These are phyloP conservation scores for Anoplolepis gracilipes DNA, from an alignment of 1,140 invertebrate genomes.

Conservation along the genomic window DNA sequence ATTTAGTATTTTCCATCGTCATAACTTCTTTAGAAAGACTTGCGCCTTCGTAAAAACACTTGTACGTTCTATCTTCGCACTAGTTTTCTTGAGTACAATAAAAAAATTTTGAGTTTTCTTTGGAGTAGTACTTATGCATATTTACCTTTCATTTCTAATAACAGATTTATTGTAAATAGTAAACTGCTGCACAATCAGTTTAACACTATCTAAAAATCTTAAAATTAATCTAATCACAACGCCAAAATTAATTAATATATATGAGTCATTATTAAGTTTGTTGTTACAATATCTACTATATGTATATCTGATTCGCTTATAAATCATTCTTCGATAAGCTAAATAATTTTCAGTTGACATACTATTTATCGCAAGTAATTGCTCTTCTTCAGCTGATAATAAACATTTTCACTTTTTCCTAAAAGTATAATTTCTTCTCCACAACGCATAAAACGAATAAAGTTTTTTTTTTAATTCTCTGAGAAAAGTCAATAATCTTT, in stretches of 20 bases:
- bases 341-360: neutral
- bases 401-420: conserved; percentile 16
- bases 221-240: conserved; percentile 11
- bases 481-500: neutral
- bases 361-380: neutral
- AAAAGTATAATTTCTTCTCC: conserved; percentile 5
- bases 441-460: neutral
- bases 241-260: neutral
- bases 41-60: too few species aligned
- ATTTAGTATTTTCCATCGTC: too few species aligned
- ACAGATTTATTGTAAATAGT: neutral
- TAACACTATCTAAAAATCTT: neutral
- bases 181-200: neutral
- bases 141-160: conserved; percentile 10
- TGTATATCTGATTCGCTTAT: neutral
- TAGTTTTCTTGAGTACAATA: too few species aligned
- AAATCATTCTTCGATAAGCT: neutral
- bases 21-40: too few species aligned
- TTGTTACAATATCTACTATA: conserved; percentile 9
- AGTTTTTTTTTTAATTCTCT: neutral
- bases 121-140: too few species aligned
- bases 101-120: too few species aligned
- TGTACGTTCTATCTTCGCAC: too few species aligned
- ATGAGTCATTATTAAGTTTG: conserved; percentile 15
- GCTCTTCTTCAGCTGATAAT: conserved; percentile 1